These are phyloP conservation scores for Alexandromys fortis DNA, from an alignment of 2,113 vertebrate species.

Conservation along the genomic window DNA sequence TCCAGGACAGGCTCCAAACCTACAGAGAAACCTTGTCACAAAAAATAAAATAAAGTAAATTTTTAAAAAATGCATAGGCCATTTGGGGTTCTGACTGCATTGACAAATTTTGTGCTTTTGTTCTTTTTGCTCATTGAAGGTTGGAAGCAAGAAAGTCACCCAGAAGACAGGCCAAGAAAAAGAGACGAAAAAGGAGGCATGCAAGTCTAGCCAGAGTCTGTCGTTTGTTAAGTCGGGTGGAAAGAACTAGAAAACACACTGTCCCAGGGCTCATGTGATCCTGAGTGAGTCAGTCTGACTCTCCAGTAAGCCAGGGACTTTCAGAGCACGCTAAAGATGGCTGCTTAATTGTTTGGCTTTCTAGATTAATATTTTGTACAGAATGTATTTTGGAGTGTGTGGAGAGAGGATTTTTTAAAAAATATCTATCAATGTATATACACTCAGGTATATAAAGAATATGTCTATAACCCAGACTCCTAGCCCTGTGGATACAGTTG, in stretches of 20 bases:
- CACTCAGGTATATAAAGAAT: not conserved
- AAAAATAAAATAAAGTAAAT: not conserved
- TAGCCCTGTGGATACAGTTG: not conserved
- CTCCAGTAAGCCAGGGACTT: not conserved
- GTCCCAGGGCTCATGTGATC: rapidly evolving
- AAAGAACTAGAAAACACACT: conserved; percentile 48
- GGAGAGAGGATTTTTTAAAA: not conserved
- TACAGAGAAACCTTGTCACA: too few relatives aligned
- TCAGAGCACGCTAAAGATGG: not conserved
- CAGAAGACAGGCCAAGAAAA: conserved; percentile 57
- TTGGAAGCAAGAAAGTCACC: conserved; percentile 54
- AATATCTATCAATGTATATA: not conserved
- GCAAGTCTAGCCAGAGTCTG: conserved; percentile 36
- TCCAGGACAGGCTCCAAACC: too few relatives aligned
- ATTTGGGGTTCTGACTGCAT: not conserved
- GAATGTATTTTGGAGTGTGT: not conserved
- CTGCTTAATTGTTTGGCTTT: not conserved
- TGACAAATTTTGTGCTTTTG: not conserved
- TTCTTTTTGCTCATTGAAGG: conserved; percentile 63
- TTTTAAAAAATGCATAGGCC: not conserved
- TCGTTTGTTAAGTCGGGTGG: not conserved
- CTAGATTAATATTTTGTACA: conserved; percentile 11
- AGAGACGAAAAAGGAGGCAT: not conserved
- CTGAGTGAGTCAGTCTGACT: not conserved
- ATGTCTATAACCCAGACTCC: not conserved